Base-by-base conservation (phyloP, 2,888 invertebrate genomes). In the Petrolisthes manimaculis region DNA sequence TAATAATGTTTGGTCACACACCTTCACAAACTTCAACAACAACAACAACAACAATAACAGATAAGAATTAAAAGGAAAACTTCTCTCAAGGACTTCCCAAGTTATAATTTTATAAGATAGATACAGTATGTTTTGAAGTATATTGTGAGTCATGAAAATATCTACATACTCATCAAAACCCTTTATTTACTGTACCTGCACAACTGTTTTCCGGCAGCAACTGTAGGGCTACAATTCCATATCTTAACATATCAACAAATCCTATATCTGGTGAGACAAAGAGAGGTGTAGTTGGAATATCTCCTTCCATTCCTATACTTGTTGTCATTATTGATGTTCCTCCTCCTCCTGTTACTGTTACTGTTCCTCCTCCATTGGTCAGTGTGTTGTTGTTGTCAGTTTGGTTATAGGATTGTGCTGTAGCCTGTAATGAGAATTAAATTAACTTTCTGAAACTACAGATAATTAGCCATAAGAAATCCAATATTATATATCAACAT, bases 181-280 rank as follows among this genome's bases (percentile, higher is more conserved):
- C n/a, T 51, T 69, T 4, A 78, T 37, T 37, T 5, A 54, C 96
- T 82, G 93, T 93, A 96, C 96, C 95, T 92, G 96, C 95, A 93
- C 95, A 95, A 91, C 96, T 95, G 92, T 95, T 95, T 92, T 96
- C 96, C 18, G 96, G 96, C 89, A 96, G 93, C 86, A 96, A 94
- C 88, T 96, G 95, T 84, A 96, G 93, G 5, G 96, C 95, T 89
- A 96, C 93, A 93, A 96, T 95, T 53, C 96, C 96, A 93, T 96
- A 96, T 90, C 96, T 93, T 69, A 96, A 93, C 95, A 96, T 95
- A 93, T 96, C 96, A 86, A 96, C 95, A 93, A 96, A 95, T 92
- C 95, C 95, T 55, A 91, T 89, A 79, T 91, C 91, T 6, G 91
- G 90, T 5, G 91, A 86, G 56, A 91, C 87, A 88, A 86, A 89